phyloP scores from a whole-genome alignment of 2,888 invertebrate species.

The Cheilosia soror region DNA sequence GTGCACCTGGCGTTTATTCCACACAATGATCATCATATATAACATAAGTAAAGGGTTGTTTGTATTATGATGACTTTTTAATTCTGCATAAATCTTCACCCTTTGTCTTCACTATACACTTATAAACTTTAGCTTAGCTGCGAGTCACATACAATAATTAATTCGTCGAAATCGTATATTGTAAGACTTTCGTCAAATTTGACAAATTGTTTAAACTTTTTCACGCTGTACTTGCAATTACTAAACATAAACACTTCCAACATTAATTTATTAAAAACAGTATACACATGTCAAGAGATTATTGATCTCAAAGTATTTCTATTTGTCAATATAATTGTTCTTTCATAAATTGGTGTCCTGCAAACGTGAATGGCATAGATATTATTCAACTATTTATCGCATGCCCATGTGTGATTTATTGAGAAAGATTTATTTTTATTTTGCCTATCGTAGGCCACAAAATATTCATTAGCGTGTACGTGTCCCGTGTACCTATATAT shows the following conservation, averaged over 20 bases:
- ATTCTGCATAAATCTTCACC: too few species aligned
- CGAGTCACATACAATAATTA: too few species aligned
- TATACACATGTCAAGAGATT: not conserved
- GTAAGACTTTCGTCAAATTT: too few species aligned
- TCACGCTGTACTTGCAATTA: not conserved
- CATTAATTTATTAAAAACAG: not conserved
- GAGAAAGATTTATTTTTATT: too few species aligned
- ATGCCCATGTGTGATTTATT: not conserved
- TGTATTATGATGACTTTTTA: too few species aligned
- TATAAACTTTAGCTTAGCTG: too few species aligned
- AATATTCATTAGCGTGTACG: not conserved
- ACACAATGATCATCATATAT: too few species aligned
- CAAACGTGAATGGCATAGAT: constrained; percentile 2
- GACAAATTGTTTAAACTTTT: too few species aligned
- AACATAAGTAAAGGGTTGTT: too few species aligned
- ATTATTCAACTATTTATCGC: constrained; percentile 15
- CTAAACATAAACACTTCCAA: not conserved
- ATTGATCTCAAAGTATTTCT: constrained; percentile 9
- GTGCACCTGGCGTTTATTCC: too few species aligned
- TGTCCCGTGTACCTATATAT: not conserved
- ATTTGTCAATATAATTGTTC: constrained; percentile 5
- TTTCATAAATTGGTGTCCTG: not conserved
- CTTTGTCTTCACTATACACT: too few species aligned
- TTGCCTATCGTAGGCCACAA: not conserved
- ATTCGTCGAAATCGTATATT: too few species aligned